phyloP scores from a whole-genome alignment of 2,113 vertebrate species.

The Clupea harengus region DNA sequence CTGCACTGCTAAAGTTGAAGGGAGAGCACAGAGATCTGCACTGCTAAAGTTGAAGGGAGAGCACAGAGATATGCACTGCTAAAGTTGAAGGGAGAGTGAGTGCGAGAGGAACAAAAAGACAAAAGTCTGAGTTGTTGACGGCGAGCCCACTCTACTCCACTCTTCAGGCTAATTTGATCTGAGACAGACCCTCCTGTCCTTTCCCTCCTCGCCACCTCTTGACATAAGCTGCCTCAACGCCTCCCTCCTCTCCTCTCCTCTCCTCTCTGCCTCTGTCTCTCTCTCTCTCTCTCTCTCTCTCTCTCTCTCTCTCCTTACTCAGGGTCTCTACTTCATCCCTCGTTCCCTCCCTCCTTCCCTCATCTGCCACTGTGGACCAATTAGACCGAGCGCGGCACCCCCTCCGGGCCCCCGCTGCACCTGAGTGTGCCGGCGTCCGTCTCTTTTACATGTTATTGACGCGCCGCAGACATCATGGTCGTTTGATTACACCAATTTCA shows the following conservation, averaged over 20 bases:
- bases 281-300: not conserved
- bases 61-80: too few relatives aligned
- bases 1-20: too few relatives aligned
- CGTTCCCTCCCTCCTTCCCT: conserved; percentile 30
- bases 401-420: conserved; percentile 27
- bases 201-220: not conserved
- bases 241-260: conserved; percentile 14
- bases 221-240: not conserved
- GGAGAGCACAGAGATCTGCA: too few relatives aligned
- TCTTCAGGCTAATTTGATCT: not conserved
- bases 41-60: too few relatives aligned
- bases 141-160: not conserved
- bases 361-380: conserved; percentile 65
- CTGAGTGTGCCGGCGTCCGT: conserved; percentile 54
- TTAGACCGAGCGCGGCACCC: conserved; percentile 47
- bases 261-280: not conserved
- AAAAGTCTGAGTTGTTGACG: not conserved
- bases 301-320: not conserved
- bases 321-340: not conserved
- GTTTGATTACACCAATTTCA: conserved; percentile 78
- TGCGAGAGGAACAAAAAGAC: too few relatives aligned
- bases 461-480: conserved; percentile 63
- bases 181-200: not conserved
- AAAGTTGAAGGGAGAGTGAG: too few relatives aligned
- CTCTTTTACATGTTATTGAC: conserved; percentile 74